These are phyloP conservation scores for Gastrophryne carolinensis DNA, from an alignment of 2,797 vertebrate species.

Conservation along the genomic window DNA sequence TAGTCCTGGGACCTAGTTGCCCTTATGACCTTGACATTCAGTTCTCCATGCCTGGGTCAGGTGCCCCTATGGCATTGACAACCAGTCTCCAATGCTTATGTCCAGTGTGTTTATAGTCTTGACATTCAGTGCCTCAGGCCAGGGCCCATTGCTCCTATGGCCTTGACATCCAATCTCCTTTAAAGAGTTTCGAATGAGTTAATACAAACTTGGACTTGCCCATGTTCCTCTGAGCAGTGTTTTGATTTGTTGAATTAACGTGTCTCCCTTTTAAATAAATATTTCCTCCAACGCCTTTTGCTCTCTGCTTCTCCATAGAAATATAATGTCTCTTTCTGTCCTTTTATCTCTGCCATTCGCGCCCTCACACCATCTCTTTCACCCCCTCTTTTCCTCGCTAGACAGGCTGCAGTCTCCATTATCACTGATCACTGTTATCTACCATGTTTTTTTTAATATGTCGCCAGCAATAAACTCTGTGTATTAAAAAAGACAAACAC, in stretches of 20 bases:
- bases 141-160: too few relatives aligned
- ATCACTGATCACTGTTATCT: neutral
- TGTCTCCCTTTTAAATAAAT: constrained; percentile 41
- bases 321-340: neutral
- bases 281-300: constrained; percentile 14
- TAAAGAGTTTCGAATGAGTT: too few relatives aligned
- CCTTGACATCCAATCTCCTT: too few relatives aligned
- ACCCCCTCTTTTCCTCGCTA: neutral
- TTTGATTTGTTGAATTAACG: constrained; percentile 32
- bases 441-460: neutral
- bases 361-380: constrained; percentile 7
- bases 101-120: too few relatives aligned
- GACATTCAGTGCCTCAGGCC: too few relatives aligned
- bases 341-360: constrained; percentile 38
- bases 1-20: too few relatives aligned
- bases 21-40: too few relatives aligned
- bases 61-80: too few relatives aligned
- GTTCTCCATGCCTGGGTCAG: too few relatives aligned
- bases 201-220: neutral
- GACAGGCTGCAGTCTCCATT: neutral
- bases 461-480: neutral
- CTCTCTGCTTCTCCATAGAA: constrained; percentile 15
- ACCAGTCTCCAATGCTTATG: too few relatives aligned
- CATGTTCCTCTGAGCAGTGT: constrained; percentile 9
- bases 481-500: neutral